Evolutionary conservation across 2,888 invertebrate genomes (phyloP).

Genomic region (Pollenia griseotomentosa): DNA sequence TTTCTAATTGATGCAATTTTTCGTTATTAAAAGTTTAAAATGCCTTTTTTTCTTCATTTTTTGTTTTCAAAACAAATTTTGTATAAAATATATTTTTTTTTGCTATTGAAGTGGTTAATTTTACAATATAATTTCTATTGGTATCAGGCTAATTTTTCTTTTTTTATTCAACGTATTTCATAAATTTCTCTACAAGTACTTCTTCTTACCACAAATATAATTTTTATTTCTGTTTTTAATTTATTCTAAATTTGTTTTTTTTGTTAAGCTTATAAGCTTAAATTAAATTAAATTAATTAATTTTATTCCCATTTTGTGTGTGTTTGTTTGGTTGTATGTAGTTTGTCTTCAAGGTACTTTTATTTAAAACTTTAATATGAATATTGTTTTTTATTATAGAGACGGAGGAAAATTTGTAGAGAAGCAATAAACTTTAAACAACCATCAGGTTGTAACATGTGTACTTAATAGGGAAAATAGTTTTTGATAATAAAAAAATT

Average conservation of each 20-base stretch:
- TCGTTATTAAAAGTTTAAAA: conserved; percentile 46
- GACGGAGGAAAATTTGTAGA: conserved; percentile 1
- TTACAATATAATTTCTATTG: conserved; percentile 37
- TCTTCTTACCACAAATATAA: conserved; percentile 38
- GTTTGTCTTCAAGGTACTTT: conserved; percentile 66
- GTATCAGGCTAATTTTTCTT: conserved; percentile 40
- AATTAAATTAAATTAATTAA: too few relatives aligned
- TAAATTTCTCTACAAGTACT: conserved; percentile 57
- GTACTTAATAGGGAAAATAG: conserved; percentile 12
- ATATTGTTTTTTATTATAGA: conserved; percentile 21
- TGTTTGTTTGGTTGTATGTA: conserved; percentile 36
- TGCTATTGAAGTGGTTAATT: conserved; percentile 19
- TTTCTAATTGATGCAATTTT: conserved; percentile 55
- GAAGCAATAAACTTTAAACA: conserved; percentile 26
- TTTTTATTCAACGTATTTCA: conserved; percentile 17
- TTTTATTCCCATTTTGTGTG: conserved; percentile 56
- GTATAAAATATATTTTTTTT: conserved; percentile 57
- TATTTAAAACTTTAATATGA: conserved; percentile 43
- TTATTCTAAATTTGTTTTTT: conserved; percentile 32
- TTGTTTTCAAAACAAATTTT: conserved; percentile 51
- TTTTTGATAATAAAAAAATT: conserved; percentile 1
- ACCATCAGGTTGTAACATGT: conserved; percentile 1
- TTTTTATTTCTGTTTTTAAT: conserved; percentile 15
- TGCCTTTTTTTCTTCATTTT: background rate
- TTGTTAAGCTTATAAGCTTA: conserved; percentile 64